Conservation (phyloP, 1,140 invertebrate species). For the Sminthurides bifidus region DNA sequence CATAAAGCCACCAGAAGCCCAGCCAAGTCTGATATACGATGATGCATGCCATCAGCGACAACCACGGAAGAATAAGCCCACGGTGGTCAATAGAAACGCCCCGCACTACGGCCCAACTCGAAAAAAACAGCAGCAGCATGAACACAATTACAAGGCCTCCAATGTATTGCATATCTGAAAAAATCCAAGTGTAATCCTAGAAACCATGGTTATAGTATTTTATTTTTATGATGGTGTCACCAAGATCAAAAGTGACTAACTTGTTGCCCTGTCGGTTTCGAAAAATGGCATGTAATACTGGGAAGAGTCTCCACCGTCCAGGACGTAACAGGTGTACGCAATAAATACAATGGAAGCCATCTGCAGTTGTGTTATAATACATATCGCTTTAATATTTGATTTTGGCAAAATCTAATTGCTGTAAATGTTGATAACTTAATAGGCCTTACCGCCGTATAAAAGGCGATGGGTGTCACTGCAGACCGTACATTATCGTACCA, state of each 20-base stretch:
- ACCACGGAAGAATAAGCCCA: conserved; percentile 68
- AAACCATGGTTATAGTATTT: background rate
- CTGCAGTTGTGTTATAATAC: conserved; percentile 35
- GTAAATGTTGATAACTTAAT: background rate
- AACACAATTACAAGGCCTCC: conserved; percentile 60
- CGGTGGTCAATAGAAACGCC: conserved; percentile 53
- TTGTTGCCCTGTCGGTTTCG: conserved; percentile 53
- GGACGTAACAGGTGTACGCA: conserved; percentile 58
- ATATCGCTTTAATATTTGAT: too few relatives aligned
- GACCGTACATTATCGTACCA: conserved; percentile 42
- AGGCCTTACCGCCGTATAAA: conserved; percentile 52
- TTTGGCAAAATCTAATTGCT: too few relatives aligned
- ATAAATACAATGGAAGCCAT: conserved; percentile 59
- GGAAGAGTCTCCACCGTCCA: conserved; percentile 69
- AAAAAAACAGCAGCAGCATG: conserved; percentile 52
- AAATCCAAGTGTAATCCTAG: background rate
- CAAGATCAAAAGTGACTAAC: conserved; percentile 35
- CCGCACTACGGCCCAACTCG: conserved; percentile 50
- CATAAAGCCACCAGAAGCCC: conserved; percentile 67
- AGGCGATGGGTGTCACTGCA: conserved; percentile 60
- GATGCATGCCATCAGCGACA: conserved; percentile 53
- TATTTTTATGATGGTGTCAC: background rate
- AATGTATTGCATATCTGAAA: conserved; percentile 55
- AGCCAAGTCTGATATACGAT: conserved; percentile 64
- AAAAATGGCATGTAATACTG: conserved; percentile 76